Evolutionary conservation across 2,113 vertebrate genomes (phyloP).

Genomic region (Seriola rivoliana): DNA sequence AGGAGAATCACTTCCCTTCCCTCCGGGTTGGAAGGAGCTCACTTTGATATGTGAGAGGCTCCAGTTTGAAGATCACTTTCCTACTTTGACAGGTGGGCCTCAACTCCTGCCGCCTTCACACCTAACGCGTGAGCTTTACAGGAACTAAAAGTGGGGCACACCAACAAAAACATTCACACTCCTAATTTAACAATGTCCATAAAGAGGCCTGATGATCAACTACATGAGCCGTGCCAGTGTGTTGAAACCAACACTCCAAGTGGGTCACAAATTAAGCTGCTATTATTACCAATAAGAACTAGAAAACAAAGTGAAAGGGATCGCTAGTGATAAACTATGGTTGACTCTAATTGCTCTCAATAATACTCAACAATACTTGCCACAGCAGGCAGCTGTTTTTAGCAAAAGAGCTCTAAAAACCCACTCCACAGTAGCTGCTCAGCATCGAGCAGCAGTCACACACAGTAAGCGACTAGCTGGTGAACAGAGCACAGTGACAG

Average conservation of each 20-base stretch:
- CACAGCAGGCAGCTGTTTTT: too few relatives aligned
- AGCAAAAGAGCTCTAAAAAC: too few relatives aligned
- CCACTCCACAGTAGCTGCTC: too few relatives aligned
- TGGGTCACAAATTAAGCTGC: not conserved
- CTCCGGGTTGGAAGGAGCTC: conserved; percentile 44
- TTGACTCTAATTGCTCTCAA: too few relatives aligned
- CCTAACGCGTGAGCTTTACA: conserved; percentile 43
- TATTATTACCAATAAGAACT: too few relatives aligned
- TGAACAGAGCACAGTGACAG: too few relatives aligned
- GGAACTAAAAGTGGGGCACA: conserved; percentile 47
- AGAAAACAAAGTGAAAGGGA: too few relatives aligned
- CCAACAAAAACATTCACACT: conserved; percentile 17
- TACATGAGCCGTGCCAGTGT: conserved; percentile 8
- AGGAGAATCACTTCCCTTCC: conserved; percentile 1
- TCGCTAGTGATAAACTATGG: too few relatives aligned
- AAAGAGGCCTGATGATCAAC: not conserved
- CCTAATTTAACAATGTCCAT: not conserved
- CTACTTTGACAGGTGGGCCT: conserved; percentile 51
- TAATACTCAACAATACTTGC: too few relatives aligned
- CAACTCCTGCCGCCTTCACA: conserved; percentile 42
- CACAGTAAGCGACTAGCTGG: too few relatives aligned
- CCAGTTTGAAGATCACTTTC: conserved; percentile 39
- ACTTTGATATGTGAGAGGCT: conserved; percentile 71
- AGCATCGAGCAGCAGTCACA: too few relatives aligned
- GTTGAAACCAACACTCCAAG: not conserved